These are phyloP conservation scores for Psophia crepitans DNA, from an alignment of 2,113 vertebrate species.

Conservation along the genomic window DNA sequence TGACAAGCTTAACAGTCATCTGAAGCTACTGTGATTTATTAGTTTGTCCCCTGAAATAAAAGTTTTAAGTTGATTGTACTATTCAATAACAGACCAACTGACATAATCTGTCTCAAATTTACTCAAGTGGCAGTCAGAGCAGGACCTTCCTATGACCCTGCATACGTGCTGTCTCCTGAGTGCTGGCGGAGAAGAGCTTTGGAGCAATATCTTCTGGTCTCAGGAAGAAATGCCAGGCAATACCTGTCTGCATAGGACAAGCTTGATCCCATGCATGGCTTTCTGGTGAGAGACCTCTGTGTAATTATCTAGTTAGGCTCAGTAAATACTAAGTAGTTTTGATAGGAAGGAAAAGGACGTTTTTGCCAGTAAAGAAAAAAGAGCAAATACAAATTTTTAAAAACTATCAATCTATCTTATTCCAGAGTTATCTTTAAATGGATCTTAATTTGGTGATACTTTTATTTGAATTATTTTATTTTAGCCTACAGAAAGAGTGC, in stretches of 20 bases:
- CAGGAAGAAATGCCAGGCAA: not conserved
- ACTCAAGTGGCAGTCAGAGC: not conserved
- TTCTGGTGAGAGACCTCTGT: not conserved
- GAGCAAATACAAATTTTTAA: not conserved
- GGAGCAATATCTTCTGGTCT: not conserved
- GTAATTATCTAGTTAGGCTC: not conserved
- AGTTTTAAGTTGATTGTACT: not conserved
- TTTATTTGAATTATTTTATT: not conserved
- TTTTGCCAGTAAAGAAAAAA: not conserved
- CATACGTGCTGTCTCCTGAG: not conserved
- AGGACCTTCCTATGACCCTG: not conserved
- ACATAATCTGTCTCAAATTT: not conserved
- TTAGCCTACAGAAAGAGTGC: not conserved
- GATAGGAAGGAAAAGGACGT: not conserved
- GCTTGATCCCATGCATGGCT: not conserved
- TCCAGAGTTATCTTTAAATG: not conserved
- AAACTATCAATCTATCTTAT: rapidly evolving
- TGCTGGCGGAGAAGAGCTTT: not conserved
- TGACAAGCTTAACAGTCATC: not conserved
- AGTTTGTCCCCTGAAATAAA: not conserved
- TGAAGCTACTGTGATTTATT: conserved; percentile 8
- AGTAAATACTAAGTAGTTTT: not conserved
- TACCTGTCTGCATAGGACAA: not conserved
- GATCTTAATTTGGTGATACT: not conserved
- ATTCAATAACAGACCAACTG: not conserved